Conservation (phyloP, 1,140 invertebrate genomes). For the Holcopasites calliopsidis region DNA sequence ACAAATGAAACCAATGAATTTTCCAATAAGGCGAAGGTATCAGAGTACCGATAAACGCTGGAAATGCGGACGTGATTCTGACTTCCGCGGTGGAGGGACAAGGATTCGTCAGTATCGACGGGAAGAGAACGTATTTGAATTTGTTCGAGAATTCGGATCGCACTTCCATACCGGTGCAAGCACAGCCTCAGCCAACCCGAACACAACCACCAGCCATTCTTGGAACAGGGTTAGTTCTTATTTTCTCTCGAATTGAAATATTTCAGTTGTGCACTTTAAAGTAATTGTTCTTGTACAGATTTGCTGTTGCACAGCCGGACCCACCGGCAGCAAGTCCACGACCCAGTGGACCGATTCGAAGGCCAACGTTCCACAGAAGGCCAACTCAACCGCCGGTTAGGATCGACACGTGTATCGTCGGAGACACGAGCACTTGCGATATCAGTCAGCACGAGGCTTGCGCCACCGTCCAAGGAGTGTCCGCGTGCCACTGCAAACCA, state of each 20-base stretch:
- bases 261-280: neutral
- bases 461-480: conserved; percentile 93
- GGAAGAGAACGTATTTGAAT: conserved; percentile 93
- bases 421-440: conserved; percentile 95
- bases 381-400: conserved; percentile 85
- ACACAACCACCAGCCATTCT: conserved; percentile 67
- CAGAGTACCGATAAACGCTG: conserved; percentile 75
- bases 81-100: conserved; percentile 88
- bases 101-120: conserved; percentile 95
- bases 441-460: conserved; percentile 92
- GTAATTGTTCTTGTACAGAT: conserved; percentile 51
- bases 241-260: neutral
- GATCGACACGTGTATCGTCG: conserved; percentile 96
- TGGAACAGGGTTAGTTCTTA: conserved; percentile 79
- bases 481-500: conserved; percentile 93
- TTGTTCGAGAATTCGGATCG: conserved; percentile 84
- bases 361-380: conserved; percentile 80
- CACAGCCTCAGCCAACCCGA: conserved; percentile 71
- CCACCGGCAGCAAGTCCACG: conserved; percentile 50
- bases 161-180: conserved; percentile 57
- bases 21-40: conserved; percentile 64
- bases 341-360: conserved; percentile 63
- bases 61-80: conserved; percentile 84
- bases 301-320: conserved; percentile 72
- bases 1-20: neutral